These are phyloP conservation scores for Agrotis puta DNA, from an alignment of 2,888 invertebrate species.

Conservation along the genomic window DNA sequence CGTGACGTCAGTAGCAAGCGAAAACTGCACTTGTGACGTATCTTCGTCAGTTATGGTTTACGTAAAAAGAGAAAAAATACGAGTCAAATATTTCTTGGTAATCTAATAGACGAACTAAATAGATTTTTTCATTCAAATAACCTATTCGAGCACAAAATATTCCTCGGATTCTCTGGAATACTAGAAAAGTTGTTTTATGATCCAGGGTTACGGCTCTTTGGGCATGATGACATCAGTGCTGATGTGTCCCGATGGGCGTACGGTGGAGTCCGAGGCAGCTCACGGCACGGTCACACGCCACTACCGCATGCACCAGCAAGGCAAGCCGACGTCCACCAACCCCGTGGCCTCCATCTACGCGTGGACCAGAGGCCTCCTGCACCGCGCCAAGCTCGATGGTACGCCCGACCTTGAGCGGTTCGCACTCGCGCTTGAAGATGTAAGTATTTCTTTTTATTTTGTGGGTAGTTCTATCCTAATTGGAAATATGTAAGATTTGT, in stretches of 20 bases:
- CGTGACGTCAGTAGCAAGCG: too few relatives aligned
- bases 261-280: constrained; percentile 97
- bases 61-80: too few relatives aligned
- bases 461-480: too few relatives aligned
- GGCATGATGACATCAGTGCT: constrained; percentile 98
- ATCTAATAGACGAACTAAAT: too few relatives aligned
- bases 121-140: too few relatives aligned
- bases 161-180: background rate
- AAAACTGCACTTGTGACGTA: too few relatives aligned
- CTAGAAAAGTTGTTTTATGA: background rate
- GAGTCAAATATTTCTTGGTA: too few relatives aligned
- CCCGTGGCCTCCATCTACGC: constrained; percentile 98
- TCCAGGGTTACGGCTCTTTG: constrained; percentile 94
- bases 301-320: constrained; percentile 96
- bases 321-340: constrained; percentile 96
- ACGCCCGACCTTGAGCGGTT: constrained; percentile 94
- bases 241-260: constrained; percentile 96
- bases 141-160: background rate
- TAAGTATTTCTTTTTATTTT: constrained; percentile 60
- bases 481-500: too few relatives aligned
- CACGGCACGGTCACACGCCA: constrained; percentile 98
- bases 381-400: constrained; percentile 95
- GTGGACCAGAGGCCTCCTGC: constrained; percentile 96
- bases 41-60: too few relatives aligned
- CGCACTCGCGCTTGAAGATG: constrained; percentile 93